Conservation (phyloP, 2,888 invertebrate genomes). For the Stenodema calcarata region DNA sequence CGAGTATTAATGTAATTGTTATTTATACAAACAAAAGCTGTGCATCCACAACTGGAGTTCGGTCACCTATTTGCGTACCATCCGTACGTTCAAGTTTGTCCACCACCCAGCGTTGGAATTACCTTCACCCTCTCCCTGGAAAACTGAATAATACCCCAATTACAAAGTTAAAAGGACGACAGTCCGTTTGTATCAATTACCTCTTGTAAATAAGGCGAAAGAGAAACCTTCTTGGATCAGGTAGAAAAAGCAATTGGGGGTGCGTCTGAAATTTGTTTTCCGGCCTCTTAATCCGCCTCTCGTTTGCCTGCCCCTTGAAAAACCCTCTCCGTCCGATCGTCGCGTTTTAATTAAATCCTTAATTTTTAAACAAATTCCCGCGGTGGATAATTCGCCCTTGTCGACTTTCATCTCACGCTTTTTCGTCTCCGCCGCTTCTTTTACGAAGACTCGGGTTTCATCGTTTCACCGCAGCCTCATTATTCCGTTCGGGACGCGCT, state of each 20-base stretch:
- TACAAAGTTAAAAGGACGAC: neutral
- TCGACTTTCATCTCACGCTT: neutral
- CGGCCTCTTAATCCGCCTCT: neutral
- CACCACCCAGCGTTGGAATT: too few species aligned
- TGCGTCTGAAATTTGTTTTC: neutral
- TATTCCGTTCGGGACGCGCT: too few species aligned
- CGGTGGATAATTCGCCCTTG: neutral
- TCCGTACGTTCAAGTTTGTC: too few species aligned
- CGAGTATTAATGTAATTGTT: too few species aligned
- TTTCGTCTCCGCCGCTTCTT: too few species aligned
- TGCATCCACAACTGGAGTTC: too few species aligned
- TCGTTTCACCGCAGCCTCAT: too few species aligned
- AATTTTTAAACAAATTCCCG: slow-evolving; percentile 24
- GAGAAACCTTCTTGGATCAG: neutral
- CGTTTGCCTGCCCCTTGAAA: neutral
- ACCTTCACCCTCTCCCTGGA: too few species aligned
- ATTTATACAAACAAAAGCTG: too few species aligned
- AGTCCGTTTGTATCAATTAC: neutral
- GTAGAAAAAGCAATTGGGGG: neutral
- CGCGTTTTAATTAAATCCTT: slow-evolving; percentile 13
- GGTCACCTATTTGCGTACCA: too few species aligned
- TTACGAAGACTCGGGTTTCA: too few species aligned
- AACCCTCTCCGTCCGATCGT: neutral
- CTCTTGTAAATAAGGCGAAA: neutral
- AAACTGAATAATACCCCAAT: neutral